A percentile compares a stretch with the other conserved stretches of the same genome.
Evolutionary conservation across 1,140 invertebrate species (phyloP).

Genomic region (Drosophila azteca): DNA sequence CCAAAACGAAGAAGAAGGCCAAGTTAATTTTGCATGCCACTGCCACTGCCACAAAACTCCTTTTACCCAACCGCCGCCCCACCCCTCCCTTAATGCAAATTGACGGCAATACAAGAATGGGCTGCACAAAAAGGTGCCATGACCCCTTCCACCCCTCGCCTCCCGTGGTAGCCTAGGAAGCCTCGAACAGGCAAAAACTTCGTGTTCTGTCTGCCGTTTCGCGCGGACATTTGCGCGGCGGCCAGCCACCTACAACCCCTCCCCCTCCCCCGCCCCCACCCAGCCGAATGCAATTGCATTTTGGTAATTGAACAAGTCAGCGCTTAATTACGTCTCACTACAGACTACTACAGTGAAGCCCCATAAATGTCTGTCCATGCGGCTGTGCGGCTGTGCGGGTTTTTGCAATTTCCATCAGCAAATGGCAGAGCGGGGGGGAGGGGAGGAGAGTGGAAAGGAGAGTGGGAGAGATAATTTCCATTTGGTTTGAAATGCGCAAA

Average conservation of each 20-base stretch:
- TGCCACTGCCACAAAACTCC: background rate
- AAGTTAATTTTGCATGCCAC: constrained; percentile 52
- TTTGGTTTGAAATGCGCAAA: constrained; percentile 64
- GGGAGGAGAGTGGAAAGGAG: background rate
- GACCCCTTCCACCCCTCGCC: background rate
- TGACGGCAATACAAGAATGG: constrained; percentile 39
- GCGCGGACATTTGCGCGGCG: constrained; percentile 53
- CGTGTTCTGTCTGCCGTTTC: constrained; percentile 27
- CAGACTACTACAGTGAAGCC: constrained; percentile 46
- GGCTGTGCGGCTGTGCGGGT: background rate
- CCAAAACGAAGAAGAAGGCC: constrained; percentile 30
- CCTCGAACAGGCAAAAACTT: constrained; percentile 9
- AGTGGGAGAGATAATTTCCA: constrained; percentile 52
- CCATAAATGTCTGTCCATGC: constrained; percentile 68
- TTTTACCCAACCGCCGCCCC: background rate
- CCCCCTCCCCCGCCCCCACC: background rate
- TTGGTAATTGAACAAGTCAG: constrained; percentile 81
- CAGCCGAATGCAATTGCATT: constrained; percentile 76
- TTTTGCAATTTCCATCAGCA: constrained; percentile 22
- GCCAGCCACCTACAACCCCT: too few relatives aligned
- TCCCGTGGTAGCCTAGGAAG: too few relatives aligned
- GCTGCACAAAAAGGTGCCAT: background rate
- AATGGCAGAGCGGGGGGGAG: background rate
- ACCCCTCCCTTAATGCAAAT: constrained; percentile 44
- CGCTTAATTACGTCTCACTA: constrained; percentile 74